Conservation (phyloP, 64 coral and sea anemone genomes). For the Acropora yongei region DNA sequence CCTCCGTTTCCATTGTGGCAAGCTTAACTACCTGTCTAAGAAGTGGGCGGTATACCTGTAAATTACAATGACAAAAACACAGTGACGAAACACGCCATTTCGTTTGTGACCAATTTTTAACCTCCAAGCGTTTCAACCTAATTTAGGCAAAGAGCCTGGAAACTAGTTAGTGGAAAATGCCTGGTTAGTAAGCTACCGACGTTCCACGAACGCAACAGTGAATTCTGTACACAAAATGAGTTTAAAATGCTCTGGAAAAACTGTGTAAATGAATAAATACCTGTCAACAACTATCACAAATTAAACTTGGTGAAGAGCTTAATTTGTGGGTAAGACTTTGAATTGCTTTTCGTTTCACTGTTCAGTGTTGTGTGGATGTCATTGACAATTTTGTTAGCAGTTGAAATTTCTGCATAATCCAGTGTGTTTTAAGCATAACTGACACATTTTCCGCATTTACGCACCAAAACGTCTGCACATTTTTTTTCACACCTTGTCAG, state of each 20-base stretch:
- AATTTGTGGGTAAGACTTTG: slow-evolving; percentile 7
- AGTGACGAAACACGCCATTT: slow-evolving; percentile 2
- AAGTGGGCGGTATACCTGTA: slow-evolving; percentile 64
- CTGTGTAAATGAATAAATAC: slow-evolving; percentile 7
- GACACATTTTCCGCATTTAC: slow-evolving; percentile 5
- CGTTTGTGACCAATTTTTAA: slow-evolving; percentile 8
- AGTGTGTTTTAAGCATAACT: slow-evolving; percentile 7
- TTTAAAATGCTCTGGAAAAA: slow-evolving; percentile 1
- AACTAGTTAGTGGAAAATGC: slow-evolving; percentile 3
- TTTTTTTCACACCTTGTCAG: neutral
- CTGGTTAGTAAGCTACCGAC: slow-evolving; percentile 10
- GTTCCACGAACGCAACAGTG: slow-evolving; percentile 3
- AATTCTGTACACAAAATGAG: neutral
- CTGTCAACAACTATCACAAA: slow-evolving; percentile 8
- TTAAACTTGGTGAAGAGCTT: slow-evolving; percentile 10
- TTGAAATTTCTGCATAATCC: slow-evolving; percentile 12
- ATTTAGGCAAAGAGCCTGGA: slow-evolving; percentile 6
- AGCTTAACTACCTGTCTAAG: slow-evolving; percentile 58
- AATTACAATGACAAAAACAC: slow-evolving; percentile 12
- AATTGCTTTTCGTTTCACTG: neutral
- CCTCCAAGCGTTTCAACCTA: slow-evolving; percentile 1
- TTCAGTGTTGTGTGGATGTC: neutral
- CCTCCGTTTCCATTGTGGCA: slow-evolving; percentile 66
- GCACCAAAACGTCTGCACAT: neutral
- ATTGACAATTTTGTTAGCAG: neutral